Conservation (phyloP, 2,888 invertebrate genomes). For the Mesorhabditis spiculigera region DNA sequence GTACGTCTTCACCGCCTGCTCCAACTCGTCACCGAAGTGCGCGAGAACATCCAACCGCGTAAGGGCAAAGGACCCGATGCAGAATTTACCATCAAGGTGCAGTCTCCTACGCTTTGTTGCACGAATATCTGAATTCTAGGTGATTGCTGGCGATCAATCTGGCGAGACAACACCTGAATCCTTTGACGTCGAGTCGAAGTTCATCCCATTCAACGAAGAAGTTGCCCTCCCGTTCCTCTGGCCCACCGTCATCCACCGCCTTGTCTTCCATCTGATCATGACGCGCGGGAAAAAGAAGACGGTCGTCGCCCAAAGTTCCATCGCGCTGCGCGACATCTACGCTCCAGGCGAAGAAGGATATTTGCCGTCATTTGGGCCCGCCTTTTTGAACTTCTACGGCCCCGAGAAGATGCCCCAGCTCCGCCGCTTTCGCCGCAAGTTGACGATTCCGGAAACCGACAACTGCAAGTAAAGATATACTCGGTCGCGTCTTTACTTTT, state of each 20-base stretch:
- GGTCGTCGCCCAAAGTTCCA: slow-evolving; percentile 18
- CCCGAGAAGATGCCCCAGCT: slow-evolving; percentile 28
- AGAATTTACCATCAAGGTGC: slow-evolving; percentile 14
- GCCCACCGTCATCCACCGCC: slow-evolving; percentile 44
- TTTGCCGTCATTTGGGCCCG: slow-evolving; percentile 47
- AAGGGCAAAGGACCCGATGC: slow-evolving; percentile 19
- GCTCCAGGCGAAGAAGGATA: slow-evolving; percentile 44
- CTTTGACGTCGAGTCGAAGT: slow-evolving; percentile 14
- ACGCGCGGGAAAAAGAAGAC: slow-evolving; percentile 21
- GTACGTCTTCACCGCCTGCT: slow-evolving; percentile 41
- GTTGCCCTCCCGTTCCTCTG: slow-evolving; percentile 45
- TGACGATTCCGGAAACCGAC: slow-evolving; percentile 21
- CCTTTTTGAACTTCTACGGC: slow-evolving; percentile 46
- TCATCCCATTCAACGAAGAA: slow-evolving; percentile 36
- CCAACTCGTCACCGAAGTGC: slow-evolving; percentile 28
- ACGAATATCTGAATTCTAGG: slow-evolving; percentile 13
- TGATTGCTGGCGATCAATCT: slow-evolving; percentile 24
- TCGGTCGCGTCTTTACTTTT: no score
- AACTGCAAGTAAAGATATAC: slow-evolving; percentile 19
- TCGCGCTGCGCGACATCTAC: slow-evolving; percentile 36
- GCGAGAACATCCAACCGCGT: slow-evolving; percentile 10
- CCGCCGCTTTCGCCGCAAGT: slow-evolving; percentile 21
- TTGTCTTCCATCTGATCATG: slow-evolving; percentile 35
- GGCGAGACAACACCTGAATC: slow-evolving; percentile 25
- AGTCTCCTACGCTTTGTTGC: neutral